Conservation (phyloP, 2,113 vertebrate species). For the Podilymbus podiceps region DNA sequence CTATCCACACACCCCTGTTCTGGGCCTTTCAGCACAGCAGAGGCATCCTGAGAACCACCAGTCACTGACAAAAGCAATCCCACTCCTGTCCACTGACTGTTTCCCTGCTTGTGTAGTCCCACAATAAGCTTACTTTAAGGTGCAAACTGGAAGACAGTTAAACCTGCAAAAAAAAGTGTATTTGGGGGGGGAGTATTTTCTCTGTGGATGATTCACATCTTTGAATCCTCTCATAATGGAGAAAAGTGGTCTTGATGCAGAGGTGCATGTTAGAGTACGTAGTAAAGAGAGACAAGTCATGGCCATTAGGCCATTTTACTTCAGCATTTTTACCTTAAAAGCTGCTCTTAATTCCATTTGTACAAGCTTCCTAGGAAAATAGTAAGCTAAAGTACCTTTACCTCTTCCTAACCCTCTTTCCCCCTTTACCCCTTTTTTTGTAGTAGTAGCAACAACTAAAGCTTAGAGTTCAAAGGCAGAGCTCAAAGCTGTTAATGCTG, state of each 20-base stretch:
- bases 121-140: not conserved
- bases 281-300: not conserved
- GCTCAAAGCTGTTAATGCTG: not conserved
- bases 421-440: not conserved
- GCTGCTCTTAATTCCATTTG: not conserved
- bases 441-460: not conserved
- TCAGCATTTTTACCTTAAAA: not conserved
- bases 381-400: not conserved
- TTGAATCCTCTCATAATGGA: not conserved
- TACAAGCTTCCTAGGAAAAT: not conserved
- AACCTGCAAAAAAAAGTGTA: not conserved
- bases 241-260: not conserved
- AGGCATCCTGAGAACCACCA: not conserved
- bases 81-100: not conserved
- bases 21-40: not conserved
- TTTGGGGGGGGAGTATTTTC: not conserved
- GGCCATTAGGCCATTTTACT: not conserved
- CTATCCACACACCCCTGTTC: not conserved
- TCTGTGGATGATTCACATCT: accelerated
- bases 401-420: not conserved
- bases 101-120: not conserved
- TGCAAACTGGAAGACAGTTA: not conserved
- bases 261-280: accelerated
- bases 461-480: not conserved
- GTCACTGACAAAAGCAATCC: not conserved